A percentile compares a stretch with the other conserved stretches of the same genome.
phyloP scores from a whole-genome alignment of 2,888 invertebrate species.

The Calameuta filiformis region DNA sequence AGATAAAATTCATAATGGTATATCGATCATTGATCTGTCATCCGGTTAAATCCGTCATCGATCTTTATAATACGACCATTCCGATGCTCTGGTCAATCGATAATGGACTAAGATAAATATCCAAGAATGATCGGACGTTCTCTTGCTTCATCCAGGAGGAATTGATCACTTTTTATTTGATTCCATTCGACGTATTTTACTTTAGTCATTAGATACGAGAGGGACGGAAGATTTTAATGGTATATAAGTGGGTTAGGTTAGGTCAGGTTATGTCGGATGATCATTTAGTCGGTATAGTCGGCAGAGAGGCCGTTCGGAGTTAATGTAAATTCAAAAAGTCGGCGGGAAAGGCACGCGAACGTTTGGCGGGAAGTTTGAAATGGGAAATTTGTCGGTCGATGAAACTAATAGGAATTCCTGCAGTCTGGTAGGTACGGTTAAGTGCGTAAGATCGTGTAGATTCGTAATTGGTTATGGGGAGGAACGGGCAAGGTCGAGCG shows the following conservation, averaged over 20 bases:
- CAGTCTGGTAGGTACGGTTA: background rate
- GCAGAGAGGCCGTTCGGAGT: background rate
- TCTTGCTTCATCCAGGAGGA: background rate
- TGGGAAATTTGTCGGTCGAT: background rate
- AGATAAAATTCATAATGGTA: background rate
- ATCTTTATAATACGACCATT: constrained; percentile 1
- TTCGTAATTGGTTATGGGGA: background rate
- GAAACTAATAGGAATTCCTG: background rate
- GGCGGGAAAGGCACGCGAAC: background rate
- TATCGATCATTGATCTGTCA: constrained; percentile 3
- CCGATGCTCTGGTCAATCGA: background rate
- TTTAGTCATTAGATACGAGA: background rate
- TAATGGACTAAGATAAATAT: background rate
- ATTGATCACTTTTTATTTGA: background rate
- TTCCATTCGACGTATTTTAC: background rate
- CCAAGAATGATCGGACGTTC: background rate
- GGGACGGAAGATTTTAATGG: background rate
- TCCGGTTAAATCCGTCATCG: background rate
- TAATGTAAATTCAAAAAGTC: background rate
- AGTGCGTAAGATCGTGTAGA: background rate
- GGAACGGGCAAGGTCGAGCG: background rate
- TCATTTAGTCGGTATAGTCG: background rate
- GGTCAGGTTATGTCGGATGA: background rate
- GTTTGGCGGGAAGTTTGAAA: background rate
- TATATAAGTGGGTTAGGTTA: background rate